Base-by-base conservation (phyloP, 1,140 invertebrate species). In the Hetaerina americana region DNA sequence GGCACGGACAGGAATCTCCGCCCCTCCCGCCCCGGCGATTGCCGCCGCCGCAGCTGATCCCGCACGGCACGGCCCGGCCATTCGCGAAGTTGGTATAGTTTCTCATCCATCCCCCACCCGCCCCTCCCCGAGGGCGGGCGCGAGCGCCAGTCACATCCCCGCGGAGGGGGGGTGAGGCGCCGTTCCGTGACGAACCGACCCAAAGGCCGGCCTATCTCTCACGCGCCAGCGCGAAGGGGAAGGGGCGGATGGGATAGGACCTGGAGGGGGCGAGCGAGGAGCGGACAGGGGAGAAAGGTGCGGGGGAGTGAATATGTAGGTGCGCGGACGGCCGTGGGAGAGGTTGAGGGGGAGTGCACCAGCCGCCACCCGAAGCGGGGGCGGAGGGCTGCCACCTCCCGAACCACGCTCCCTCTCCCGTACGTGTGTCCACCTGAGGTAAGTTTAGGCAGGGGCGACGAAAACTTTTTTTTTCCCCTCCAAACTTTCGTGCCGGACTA, bases 121-220 rank as follows among this genome's bases (percentile, higher is more conserved):
- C 80, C 78, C 70, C 78, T 76, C 77, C 77, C 68, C 75, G 73
- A 73, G 74, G 73, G 78, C 77, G 78, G 78, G 77, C 78, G 76
- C 69, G 70, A 73, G 74, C 72, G 75, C 73, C 70, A 70, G 49
- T 40, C 80, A 78, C 70, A 78, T 76, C 77, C 77, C 68, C 75
- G 73, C 73, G 74, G 73, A 78, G 77, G 78, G 78, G 77, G 70
- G 73, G 74, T 72, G 75, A 74, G 68, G 31, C 22, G 77, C 79
- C 81, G 82, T 81, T 83, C 81, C 81, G 82, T 83, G 81, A 81
- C 82, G 82, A 83, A 82, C 83, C 81, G 80, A 80, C 67, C 71
- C 76, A 73, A 74, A 72, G 79, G 80, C 72, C 72, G 73, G 79
- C 79, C 80, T 80, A 72, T 81, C 81, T 80, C 82, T 80, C 80